Percentiles rank a stretch among this genome's conserved stretches.
Conservation (phyloP, 2,113 vertebrate species). For the Lamprotornis superbus region DNA sequence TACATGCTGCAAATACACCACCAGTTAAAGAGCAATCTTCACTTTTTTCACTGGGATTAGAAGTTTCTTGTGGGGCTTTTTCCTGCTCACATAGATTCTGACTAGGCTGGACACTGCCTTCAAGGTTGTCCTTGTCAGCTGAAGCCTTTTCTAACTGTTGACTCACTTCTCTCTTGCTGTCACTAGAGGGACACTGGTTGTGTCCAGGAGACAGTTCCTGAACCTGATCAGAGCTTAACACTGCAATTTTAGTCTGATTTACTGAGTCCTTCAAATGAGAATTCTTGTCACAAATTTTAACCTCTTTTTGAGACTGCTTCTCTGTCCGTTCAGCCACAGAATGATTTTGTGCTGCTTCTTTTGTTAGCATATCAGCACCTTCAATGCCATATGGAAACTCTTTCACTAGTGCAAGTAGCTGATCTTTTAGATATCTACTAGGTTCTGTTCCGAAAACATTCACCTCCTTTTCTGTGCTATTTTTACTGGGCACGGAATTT, state of each 20-base stretch:
- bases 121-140: background rate
- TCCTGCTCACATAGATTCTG: background rate
- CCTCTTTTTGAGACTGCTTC: background rate
- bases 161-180: background rate
- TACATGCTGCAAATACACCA: background rate
- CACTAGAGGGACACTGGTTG: background rate
- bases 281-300: background rate
- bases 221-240: slow-evolving; percentile 49
- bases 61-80: background rate
- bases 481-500: background rate
- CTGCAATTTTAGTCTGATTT: slow-evolving; percentile 44
- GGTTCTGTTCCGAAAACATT: background rate
- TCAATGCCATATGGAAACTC: slow-evolving; percentile 79
- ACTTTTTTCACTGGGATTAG: background rate
- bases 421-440: slow-evolving; percentile 44
- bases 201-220: slow-evolving; percentile 54
- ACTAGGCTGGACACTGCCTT: background rate
- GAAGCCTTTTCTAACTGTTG: background rate
- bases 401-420: slow-evolving; percentile 72
- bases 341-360: background rate
- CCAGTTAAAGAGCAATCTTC: background rate
- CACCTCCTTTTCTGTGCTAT: background rate
- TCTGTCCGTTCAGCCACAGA: background rate
- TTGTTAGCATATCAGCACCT: background rate
- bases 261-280: background rate